Evolutionary conservation across 2,888 invertebrate species (phyloP).

Genomic region (Rhimphoctona megacephalus): DNA sequence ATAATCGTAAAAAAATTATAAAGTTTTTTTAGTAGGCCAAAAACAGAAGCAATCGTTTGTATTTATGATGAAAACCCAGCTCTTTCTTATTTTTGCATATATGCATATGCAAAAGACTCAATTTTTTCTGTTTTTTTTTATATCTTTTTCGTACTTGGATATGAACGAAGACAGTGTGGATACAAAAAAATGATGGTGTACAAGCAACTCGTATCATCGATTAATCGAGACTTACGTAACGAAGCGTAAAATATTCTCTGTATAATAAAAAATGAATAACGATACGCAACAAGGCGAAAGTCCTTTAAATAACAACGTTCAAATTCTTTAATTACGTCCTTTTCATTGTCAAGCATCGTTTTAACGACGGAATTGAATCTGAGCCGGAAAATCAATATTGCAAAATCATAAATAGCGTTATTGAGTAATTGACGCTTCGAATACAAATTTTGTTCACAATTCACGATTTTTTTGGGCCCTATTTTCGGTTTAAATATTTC

Average conservation of each 20-base stretch:
- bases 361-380: background rate
- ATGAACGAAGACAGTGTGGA: background rate
- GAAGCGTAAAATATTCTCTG: background rate
- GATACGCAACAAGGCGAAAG: background rate
- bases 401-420: background rate
- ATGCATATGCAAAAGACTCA: conserved; percentile 6
- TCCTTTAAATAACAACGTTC: background rate
- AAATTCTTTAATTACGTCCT: background rate
- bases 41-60: background rate
- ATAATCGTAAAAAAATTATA: background rate
- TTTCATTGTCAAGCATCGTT: background rate
- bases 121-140: background rate
- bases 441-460: background rate
- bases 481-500: background rate
- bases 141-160: background rate
- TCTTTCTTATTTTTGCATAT: background rate
- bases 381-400: background rate
- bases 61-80: background rate
- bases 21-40: background rate
- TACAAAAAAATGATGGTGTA: background rate
- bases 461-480: background rate
- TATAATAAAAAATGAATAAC: background rate
- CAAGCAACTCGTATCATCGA: background rate
- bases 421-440: background rate
- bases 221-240: conserved; percentile 17